A percentile compares a stretch with the other conserved stretches of the same genome.
Evolutionary conservation across 2,797 vertebrate species (phyloP).

Genomic region (Coranthus polyacanthus): DNA sequence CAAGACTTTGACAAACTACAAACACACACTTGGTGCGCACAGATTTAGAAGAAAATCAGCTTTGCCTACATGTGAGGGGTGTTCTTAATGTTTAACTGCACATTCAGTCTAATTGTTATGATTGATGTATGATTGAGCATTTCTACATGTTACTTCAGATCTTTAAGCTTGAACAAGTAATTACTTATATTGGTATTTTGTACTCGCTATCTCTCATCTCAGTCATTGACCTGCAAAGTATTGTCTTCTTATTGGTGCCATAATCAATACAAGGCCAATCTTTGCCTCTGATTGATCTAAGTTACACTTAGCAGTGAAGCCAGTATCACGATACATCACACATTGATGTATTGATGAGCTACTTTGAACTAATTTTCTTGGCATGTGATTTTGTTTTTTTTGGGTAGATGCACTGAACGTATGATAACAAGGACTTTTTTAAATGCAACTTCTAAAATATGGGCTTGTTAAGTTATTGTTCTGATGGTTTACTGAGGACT

Average conservation of each 20-base stretch:
- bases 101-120: background rate
- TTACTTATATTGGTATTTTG: slow-evolving; percentile 1
- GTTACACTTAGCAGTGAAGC: background rate
- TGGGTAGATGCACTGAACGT: slow-evolving; percentile 37
- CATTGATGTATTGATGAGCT: slow-evolving; percentile 20
- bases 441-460: slow-evolving; percentile 40
- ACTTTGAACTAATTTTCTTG: slow-evolving; percentile 36
- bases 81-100: background rate
- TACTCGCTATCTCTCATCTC: background rate
- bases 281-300: slow-evolving; percentile 33
- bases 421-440: slow-evolving; percentile 30
- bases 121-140: background rate
- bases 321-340: slow-evolving; percentile 11
- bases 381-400: slow-evolving; percentile 41
- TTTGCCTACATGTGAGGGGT: background rate
- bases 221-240: background rate
- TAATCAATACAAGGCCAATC: slow-evolving; percentile 28
- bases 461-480: slow-evolving; percentile 49
- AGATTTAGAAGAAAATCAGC: background rate
- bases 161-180: background rate
- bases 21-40: background rate
- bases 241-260: background rate
- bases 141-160: background rate
- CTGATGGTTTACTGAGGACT: slow-evolving; percentile 63
- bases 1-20: slow-evolving; percentile 73